Evolutionary conservation across 2,888 invertebrate species (phyloP).

Genomic region (Agonopterix heracliana): DNA sequence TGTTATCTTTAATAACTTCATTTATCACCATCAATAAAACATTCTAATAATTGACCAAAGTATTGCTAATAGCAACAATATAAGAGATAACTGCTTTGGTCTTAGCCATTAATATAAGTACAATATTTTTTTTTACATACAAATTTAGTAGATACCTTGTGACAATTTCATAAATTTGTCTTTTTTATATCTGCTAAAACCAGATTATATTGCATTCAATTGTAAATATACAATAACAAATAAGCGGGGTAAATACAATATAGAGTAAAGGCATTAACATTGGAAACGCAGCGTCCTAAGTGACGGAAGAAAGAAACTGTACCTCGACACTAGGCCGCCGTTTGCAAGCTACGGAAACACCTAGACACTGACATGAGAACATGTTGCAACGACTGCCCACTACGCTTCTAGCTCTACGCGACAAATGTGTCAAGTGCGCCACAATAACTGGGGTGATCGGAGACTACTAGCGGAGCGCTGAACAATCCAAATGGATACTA

Average conservation of each 20-base stretch:
- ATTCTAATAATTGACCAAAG: constrained; percentile 74
- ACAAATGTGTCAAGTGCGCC: constrained; percentile 48
- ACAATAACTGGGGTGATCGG: constrained; percentile 26
- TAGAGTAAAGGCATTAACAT: constrained; percentile 51
- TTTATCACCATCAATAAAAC: constrained; percentile 58
- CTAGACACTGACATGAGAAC: constrained; percentile 60
- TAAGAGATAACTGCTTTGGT: constrained; percentile 63
- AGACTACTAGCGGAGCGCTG: no score
- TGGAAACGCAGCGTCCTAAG: constrained; percentile 38
- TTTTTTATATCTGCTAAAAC: constrained; percentile 29
- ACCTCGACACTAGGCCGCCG: constrained; percentile 20
- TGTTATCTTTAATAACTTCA: constrained; percentile 52
- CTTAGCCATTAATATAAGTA: constrained; percentile 58
- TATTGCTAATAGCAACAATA: constrained; percentile 68
- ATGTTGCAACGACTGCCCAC: constrained; percentile 41
- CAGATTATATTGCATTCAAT: constrained; percentile 36
- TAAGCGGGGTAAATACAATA: constrained; percentile 44
- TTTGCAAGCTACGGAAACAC: constrained; percentile 57
- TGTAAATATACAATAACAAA: constrained; percentile 47
- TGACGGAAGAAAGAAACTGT: constrained; percentile 35
- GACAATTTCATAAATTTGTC: constrained; percentile 32
- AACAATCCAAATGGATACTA: no score
- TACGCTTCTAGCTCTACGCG: constrained; percentile 61
- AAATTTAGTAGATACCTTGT: constrained; percentile 37
- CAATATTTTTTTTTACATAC: constrained; percentile 47